Evolutionary conservation across 2,113 vertebrate genomes (phyloP).

Genomic region (Spea bombifrons): DNA sequence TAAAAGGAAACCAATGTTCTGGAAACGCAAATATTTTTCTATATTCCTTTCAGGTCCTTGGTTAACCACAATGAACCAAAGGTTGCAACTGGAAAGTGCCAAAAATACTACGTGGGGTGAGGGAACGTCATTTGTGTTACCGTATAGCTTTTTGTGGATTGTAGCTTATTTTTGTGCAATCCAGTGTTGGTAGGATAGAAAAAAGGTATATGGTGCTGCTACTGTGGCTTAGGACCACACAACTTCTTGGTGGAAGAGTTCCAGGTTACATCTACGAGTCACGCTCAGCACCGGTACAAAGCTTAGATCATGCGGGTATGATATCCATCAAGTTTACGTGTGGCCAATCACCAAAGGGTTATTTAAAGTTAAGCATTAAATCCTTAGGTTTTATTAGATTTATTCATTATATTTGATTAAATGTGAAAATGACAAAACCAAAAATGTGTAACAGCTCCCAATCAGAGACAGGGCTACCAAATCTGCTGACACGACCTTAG

Average conservation of each 20-base stretch:
- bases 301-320: slow-evolving; percentile 26
- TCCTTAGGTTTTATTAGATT: background rate
- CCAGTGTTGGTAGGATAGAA: slow-evolving; percentile 53
- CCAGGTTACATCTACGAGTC: slow-evolving; percentile 64
- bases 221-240: slow-evolving; percentile 62
- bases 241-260: slow-evolving; percentile 57
- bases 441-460: no score
- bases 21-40: slow-evolving; percentile 18
- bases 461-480: no score
- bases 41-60: slow-evolving; percentile 34
- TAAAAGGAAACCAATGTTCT: slow-evolving; percentile 35
- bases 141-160: slow-evolving; percentile 48
- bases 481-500: no score
- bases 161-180: slow-evolving; percentile 51
- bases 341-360: slow-evolving; percentile 54
- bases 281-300: slow-evolving; percentile 43
- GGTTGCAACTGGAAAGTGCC: slow-evolving; percentile 23
- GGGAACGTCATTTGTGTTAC: slow-evolving; percentile 32
- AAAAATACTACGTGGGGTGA: slow-evolving; percentile 17
- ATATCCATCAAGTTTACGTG: slow-evolving; percentile 50
- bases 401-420: background rate
- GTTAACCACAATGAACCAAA: slow-evolving; percentile 39
- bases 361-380: slow-evolving; percentile 51
- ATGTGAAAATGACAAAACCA: no score
- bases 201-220: slow-evolving; percentile 57